Base-by-base conservation (phyloP, 1,140 invertebrate species). In the Lasioglossum baleicum region DNA sequence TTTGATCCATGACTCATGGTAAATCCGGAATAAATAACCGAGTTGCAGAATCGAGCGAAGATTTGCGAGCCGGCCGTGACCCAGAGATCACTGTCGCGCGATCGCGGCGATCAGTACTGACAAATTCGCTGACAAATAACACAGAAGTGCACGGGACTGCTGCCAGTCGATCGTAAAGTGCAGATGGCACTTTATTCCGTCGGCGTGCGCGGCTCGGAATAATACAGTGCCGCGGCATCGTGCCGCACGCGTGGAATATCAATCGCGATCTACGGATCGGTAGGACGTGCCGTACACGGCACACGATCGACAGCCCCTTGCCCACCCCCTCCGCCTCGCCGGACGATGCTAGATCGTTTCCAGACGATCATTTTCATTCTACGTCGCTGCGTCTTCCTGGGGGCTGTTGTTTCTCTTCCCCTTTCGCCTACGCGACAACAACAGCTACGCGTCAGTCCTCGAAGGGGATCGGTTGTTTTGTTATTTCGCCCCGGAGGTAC, bases 51-150 rank as follows among this genome's bases (percentile, higher is more conserved):
- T 35, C 26, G 61, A 7, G 2, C 4, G 6, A 31, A 5, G 26
- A 63, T 31, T 13, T 15, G 5, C 31, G 61, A 53, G 40, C 60
- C 42, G 74, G 26, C 74, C 74, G 42, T 76, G 74, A 76, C 74
- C 75, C 20, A 63, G 26, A 22, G 31, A 40, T 40, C 26, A 22
- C 8, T 11, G 22, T 61, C 53, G 53, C 22, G 53, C 48, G 65
- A 68, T 17, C 10, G 22, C 6, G 42, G 42, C 66, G 26, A 71
- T 83, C 82, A 70, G 74, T 80, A 75, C 48, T 77, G 78, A 85
- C 75, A 85, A 84, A 88, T 88, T 87, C 78, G 73, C 35, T 80
- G 82, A 87, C 76, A 79, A 79, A 87, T 73, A 63, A 80, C 81
- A 81, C 70, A 58, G 75, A 76, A 84, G 77, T 83, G 68, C 56